phyloP scores from a whole-genome alignment of 2,888 invertebrate species.

The Polietes domitor region DNA sequence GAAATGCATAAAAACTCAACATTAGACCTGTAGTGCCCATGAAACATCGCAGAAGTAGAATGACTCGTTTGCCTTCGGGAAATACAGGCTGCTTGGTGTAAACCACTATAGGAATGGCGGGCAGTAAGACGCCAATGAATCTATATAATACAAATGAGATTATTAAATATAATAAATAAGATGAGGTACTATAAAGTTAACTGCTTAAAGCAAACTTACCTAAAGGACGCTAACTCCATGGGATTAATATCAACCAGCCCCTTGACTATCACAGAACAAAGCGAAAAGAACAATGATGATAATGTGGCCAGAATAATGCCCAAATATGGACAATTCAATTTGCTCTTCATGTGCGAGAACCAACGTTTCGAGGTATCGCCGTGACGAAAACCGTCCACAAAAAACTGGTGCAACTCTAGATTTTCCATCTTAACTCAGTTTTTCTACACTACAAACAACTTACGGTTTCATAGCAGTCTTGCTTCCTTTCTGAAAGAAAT shows the following conservation, averaged over 20 bases:
- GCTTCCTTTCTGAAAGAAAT: constrained; percentile 8
- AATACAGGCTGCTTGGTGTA: constrained; percentile 90
- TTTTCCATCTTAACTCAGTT: constrained; percentile 84
- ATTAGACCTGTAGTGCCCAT: constrained; percentile 93
- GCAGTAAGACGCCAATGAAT: constrained; percentile 92
- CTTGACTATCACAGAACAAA: constrained; percentile 95
- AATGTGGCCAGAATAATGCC: constrained; percentile 92
- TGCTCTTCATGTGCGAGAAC: constrained; percentile 74
- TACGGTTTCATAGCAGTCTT: constrained; percentile 31
- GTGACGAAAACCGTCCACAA: constrained; percentile 84
- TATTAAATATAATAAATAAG: background rate
- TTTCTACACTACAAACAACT: constrained; percentile 34
- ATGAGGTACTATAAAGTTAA: no score
- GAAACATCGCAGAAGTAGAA: constrained; percentile 90
- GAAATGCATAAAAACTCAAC: constrained; percentile 95
- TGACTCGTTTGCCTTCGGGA: constrained; percentile 89
- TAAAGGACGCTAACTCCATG: constrained; percentile 92
- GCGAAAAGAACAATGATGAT: constrained; percentile 93
- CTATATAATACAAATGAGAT: constrained; percentile 79
- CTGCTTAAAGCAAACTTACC: constrained; percentile 71
- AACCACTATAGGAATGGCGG: constrained; percentile 92
- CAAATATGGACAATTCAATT: constrained; percentile 87
- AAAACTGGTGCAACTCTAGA: constrained; percentile 90
- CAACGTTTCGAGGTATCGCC: constrained; percentile 74
- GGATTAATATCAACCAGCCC: constrained; percentile 92